Conservation (phyloP, 2,888 invertebrate species). For the Drosophila meridiana region DNA sequence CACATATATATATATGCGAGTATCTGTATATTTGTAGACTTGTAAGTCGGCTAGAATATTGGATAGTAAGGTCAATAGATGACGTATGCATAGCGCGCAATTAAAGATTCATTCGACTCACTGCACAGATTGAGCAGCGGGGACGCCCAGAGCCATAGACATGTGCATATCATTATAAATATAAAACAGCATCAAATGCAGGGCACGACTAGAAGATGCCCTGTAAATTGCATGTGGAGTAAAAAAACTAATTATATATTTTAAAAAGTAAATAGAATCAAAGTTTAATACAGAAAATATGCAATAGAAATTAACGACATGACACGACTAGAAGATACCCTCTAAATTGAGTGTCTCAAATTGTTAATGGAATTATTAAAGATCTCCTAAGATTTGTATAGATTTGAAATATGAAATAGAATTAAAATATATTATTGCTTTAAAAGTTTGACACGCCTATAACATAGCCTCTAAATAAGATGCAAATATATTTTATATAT, state of each 20-base stretch:
- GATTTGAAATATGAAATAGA: too few species aligned
- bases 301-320: not conserved
- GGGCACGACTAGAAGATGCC: not conserved
- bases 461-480: too few species aligned
- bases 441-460: too few species aligned
- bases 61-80: slow-evolving; percentile 25
- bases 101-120: slow-evolving; percentile 38
- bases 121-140: slow-evolving; percentile 49
- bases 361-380: not conserved
- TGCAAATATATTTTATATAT: too few species aligned
- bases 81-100: slow-evolving; percentile 33
- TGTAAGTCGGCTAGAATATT: slow-evolving; percentile 8
- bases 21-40: not conserved
- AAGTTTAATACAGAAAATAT: not conserved
- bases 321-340: not conserved
- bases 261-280: not conserved
- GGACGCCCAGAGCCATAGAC: slow-evolving; percentile 20
- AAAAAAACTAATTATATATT: not conserved
- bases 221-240: not conserved
- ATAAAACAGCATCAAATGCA: not conserved
- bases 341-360: not conserved
- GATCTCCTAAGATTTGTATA: too few species aligned
- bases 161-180: slow-evolving; percentile 57
- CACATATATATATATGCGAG: not conserved
- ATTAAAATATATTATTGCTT: too few species aligned